phyloP scores from a whole-genome alignment of 2,113 vertebrate species.

The Numenius arquata region DNA sequence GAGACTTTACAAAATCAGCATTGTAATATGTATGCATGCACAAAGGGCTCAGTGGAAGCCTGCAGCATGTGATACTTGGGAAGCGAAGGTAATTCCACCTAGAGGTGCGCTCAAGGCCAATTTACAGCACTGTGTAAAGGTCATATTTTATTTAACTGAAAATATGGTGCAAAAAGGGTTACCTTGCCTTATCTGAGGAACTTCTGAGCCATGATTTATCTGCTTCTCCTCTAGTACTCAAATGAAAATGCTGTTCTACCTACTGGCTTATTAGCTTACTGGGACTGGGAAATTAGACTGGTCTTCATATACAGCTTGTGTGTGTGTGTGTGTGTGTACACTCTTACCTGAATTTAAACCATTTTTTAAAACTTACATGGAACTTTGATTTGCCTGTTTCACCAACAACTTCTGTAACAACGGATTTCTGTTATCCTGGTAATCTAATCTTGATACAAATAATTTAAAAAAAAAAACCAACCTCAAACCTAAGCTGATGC shows the following conservation, averaged over 20 bases:
- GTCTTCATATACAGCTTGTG: neutral
- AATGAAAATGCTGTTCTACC: neutral
- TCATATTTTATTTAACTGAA: constrained; percentile 42
- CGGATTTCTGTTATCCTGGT: neutral
- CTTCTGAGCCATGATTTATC: neutral
- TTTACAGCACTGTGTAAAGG: neutral
- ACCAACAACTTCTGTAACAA: neutral
- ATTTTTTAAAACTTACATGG: neutral
- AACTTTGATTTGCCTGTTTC: neutral
- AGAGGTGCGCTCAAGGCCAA: neutral
- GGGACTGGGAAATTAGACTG: neutral
- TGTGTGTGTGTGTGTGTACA: rapidly evolving
- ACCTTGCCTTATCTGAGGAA: neutral
- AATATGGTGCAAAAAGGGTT: neutral
- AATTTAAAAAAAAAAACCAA: neutral
- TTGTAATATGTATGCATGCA: neutral
- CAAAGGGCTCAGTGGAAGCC: neutral
- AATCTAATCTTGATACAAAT: neutral
- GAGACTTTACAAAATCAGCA: neutral
- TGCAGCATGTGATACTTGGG: neutral
- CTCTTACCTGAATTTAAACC: neutral
- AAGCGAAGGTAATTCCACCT: constrained; percentile 2
- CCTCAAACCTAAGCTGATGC: neutral
- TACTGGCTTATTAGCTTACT: neutral
- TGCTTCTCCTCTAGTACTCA: neutral